Percentiles rank a stretch among this genome's conserved stretches.
Evolutionary conservation across 2,113 vertebrate genomes (phyloP).

Genomic region (Entomyzon cyanotis): DNA sequence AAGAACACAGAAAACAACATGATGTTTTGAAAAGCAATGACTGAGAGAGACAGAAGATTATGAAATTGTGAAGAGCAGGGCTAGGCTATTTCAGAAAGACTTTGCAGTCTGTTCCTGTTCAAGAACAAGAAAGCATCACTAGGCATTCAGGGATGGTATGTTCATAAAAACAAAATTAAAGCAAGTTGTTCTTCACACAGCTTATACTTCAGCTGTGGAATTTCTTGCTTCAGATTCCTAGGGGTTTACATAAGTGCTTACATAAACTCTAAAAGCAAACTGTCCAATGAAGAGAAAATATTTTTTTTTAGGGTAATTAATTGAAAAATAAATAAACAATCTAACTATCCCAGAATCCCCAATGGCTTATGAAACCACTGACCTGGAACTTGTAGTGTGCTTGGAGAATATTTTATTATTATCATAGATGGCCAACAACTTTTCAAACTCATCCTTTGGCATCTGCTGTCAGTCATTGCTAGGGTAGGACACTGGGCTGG

Average conservation of each 20-base stretch:
- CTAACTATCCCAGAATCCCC: accelerated
- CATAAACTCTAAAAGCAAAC: neutral
- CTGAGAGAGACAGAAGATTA: neutral
- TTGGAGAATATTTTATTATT: neutral
- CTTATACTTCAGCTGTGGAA: neutral
- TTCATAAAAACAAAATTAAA: neutral
- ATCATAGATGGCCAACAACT: neutral
- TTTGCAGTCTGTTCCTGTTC: neutral
- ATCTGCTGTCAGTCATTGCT: neutral
- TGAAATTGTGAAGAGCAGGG: neutral
- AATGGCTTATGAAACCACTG: neutral
- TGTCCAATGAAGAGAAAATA: neutral
- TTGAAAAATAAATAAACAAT: neutral
- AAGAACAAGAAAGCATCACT: neutral
- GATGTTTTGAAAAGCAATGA: neutral
- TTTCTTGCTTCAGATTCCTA: neutral
- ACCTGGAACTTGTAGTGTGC: neutral
- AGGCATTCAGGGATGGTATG: neutral
- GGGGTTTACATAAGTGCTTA: neutral
- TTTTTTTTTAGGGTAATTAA: neutral
- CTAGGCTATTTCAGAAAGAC: neutral
- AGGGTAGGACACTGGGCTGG: neutral
- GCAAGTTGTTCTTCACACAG: neutral
- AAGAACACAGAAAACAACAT: neutral
- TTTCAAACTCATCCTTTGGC: neutral